Percentiles rank a stretch among this genome's conserved stretches.
phyloP scores from a whole-genome alignment of 2,113 vertebrate genomes.

The Phyllopteryx taeniolatus region DNA sequence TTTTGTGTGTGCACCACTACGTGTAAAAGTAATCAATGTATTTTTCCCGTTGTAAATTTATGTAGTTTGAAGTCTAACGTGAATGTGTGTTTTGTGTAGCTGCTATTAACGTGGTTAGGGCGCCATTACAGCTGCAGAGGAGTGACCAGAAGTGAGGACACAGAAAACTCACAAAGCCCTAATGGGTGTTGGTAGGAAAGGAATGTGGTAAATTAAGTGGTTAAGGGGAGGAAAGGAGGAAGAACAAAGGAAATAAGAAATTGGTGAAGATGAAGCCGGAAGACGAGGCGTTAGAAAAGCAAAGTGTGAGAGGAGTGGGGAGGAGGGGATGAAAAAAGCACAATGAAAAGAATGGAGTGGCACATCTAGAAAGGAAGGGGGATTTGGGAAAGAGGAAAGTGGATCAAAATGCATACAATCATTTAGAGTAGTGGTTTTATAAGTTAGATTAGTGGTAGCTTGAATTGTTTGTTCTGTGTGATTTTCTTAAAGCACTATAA shows the following conservation, averaged over 20 bases:
- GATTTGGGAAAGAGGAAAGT: background rate
- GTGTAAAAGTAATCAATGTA: conserved; percentile 4
- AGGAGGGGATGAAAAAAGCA: background rate
- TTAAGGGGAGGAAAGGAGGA: conserved; percentile 9
- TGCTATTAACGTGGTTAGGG: conserved; percentile 12
- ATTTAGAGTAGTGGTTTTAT: conserved; percentile 3
- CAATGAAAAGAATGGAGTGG: background rate
- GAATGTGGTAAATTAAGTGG: conserved; percentile 8
- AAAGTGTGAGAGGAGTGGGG: background rate
- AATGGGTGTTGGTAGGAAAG: conserved; percentile 35
- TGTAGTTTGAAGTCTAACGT: conserved; percentile 1
- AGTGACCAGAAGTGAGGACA: conserved; percentile 36
- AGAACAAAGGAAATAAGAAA: conserved; percentile 15
- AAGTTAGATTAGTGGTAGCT: conserved; percentile 6
- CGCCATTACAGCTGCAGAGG: conserved; percentile 25
- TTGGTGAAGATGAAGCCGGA: conserved; percentile 5
- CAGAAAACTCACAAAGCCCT: conserved; percentile 46
- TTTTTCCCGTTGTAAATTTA: background rate
- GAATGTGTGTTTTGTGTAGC: background rate
- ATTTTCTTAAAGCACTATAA: conserved; percentile 9
- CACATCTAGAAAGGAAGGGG: background rate
- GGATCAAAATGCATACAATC: conserved; percentile 4
- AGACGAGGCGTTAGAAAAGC: conserved; percentile 1
- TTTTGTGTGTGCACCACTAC: conserved; percentile 8
- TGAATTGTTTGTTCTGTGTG: conserved; percentile 19